A percentile compares a stretch with the other conserved stretches of the same genome.
phyloP scores from a whole-genome alignment of 2,797 vertebrate species.

The Lepilemur ruficaudatus region DNA sequence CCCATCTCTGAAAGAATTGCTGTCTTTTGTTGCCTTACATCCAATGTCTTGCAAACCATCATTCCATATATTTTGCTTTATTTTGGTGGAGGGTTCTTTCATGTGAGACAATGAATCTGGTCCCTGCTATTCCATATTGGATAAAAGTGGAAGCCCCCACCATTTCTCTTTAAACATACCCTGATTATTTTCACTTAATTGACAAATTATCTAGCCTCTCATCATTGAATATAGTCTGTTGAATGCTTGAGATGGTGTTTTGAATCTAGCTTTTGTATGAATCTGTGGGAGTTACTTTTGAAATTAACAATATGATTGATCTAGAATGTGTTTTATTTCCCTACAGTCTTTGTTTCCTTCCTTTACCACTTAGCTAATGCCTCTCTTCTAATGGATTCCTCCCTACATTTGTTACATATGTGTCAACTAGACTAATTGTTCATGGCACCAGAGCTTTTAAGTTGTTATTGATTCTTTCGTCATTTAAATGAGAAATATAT shows the following conservation, averaged over 20 bases:
- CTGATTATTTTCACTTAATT: not conserved
- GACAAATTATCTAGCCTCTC: not conserved
- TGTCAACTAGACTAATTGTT: conserved; percentile 8
- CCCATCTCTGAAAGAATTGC: not conserved
- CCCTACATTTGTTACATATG: not conserved
- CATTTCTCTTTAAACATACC: not conserved
- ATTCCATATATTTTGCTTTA: not conserved
- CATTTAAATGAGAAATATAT: conserved; percentile 2
- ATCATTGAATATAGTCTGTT: not conserved
- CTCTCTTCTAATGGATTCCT: not conserved
- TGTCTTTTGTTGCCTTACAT: not conserved
- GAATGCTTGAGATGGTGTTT: not conserved
- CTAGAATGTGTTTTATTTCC: not conserved
- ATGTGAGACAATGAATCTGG: not conserved
- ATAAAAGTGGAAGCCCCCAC: not conserved
- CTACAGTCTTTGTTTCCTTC: not conserved
- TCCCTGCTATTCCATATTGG: not conserved
- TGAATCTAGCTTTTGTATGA: not conserved
- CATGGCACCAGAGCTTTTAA: conserved; percentile 28
- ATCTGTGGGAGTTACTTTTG: not conserved
- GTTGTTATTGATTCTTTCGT: conserved; percentile 25
- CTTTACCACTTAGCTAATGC: not conserved
- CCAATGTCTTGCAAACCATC: not conserved
- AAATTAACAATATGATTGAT: not conserved
- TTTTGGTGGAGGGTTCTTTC: not conserved